Evolutionary conservation across 2,113 vertebrate species (phyloP).

Genomic region (Lynx canadensis): DNA sequence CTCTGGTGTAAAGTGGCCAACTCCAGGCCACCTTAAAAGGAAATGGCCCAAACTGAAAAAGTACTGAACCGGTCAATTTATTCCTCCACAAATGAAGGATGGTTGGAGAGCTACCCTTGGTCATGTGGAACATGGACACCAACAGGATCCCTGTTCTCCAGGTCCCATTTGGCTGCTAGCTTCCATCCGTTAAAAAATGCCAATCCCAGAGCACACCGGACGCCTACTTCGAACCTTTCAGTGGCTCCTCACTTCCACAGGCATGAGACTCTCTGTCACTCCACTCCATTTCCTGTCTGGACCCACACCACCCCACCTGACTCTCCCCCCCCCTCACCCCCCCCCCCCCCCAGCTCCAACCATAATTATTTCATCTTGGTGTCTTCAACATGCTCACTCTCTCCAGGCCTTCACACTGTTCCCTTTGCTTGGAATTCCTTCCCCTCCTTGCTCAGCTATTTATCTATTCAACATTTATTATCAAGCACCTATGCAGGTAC

Average conservation of each 20-base stretch:
- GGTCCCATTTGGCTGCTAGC: background rate
- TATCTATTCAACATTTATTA: background rate
- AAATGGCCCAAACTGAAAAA: background rate
- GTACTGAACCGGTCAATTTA: background rate
- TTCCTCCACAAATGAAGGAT: background rate
- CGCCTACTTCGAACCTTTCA: background rate
- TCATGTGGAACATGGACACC: background rate
- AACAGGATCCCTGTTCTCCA: background rate
- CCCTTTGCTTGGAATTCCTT: background rate
- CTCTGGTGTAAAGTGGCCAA: background rate
- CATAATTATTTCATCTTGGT: background rate
- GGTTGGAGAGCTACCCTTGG: background rate
- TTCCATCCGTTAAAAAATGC: slow-evolving; percentile 4
- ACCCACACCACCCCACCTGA: background rate
- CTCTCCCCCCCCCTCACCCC: background rate
- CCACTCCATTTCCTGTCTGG: background rate
- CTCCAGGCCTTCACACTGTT: background rate
- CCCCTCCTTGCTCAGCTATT: background rate
- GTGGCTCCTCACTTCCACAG: background rate
- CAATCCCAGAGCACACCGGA: background rate
- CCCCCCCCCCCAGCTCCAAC: background rate
- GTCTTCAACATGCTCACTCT: background rate
- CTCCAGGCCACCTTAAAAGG: background rate
- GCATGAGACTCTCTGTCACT: background rate
- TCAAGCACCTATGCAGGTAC: background rate